These are phyloP conservation scores for Xiphophorus birchmanni DNA, from an alignment of 2,797 vertebrate species.

Conservation along the genomic window DNA sequence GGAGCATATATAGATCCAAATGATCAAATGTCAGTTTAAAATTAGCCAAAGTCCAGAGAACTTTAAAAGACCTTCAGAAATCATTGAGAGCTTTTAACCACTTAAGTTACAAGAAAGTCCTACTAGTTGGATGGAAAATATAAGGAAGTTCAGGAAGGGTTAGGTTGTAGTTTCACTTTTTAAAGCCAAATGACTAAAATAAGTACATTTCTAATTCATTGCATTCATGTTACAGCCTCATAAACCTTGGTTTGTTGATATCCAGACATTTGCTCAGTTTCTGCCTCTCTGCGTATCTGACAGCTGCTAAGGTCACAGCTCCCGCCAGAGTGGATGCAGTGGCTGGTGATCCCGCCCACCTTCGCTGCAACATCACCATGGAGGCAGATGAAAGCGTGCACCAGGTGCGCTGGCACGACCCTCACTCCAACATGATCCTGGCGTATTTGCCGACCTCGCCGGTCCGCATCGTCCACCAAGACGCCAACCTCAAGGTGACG, in stretches of 20 bases:
- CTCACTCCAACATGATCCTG: conserved; percentile 49
- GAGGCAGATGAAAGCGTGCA: conserved; percentile 32
- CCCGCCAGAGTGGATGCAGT: conserved; percentile 42
- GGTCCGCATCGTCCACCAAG: conserved; percentile 27
- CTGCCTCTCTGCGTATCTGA: not conserved
- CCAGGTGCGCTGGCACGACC: conserved; percentile 78
- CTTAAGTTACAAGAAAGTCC: not conserved
- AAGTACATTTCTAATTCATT: not conserved
- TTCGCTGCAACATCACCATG: conserved; percentile 74
- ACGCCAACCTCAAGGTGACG: conserved; percentile 57
- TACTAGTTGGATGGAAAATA: not conserved
- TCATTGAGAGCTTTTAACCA: not conserved
- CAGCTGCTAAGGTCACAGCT: conserved; percentile 65
- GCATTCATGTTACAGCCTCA: not conserved
- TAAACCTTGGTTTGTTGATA: not conserved
- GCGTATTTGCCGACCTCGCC: conserved; percentile 54
- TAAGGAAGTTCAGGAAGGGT: not conserved
- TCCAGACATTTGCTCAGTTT: not conserved
- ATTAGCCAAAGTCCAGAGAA: too few relatives aligned
- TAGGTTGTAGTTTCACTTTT: not conserved
- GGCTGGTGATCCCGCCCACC: conserved; percentile 56
- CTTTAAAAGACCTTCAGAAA: too few relatives aligned
- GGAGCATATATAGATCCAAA: not conserved
- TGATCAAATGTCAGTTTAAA: not conserved
- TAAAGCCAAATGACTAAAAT: not conserved